Base-by-base conservation (phyloP, 2,888 invertebrate genomes). In the Chamaedrilus cognettii region DNA sequence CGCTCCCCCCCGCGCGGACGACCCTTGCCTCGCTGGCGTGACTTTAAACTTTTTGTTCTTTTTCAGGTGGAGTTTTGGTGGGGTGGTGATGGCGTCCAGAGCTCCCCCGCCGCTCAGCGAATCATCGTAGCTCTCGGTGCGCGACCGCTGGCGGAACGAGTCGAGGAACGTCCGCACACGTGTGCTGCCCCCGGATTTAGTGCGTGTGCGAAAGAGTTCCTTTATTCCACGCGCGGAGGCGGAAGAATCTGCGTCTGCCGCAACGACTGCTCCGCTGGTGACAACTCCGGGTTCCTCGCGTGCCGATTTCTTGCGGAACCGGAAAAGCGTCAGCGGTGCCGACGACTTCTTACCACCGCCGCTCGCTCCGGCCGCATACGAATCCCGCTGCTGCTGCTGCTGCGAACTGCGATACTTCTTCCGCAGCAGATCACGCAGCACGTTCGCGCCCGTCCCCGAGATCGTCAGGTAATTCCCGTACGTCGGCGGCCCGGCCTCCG, bases 391-490 rank as follows among this genome's bases (percentile, higher is more conserved):
- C 34, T 60, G 30, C 34, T 35, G 23, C 19, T 60, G 35, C 11
- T 35, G 60, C 26, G 26, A 33, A 34, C 28, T 35, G n/a, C 68
- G 64, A 35, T 68, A 64, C 30, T 65, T 64, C 23, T 35, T 58
- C 35, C 63, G 65, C 35, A 67, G 64, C 30, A 67, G 32, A 51
- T 68, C 68, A 7, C 57, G 51, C 5, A 68, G 64, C 28, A 60
- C 64, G 31, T 65, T 64, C 15, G 68, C 68, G 11, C 64, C 68
- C 2, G 68, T 68, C 23, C 68, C 68, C 7, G 64, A 64, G 30
- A 68, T 59, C 32, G 68, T 68, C 33, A 58, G 32, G 58, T 68
- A 68, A 55, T 68, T 68, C 15, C 68, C 68, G 32, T 64, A 68
- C 11, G 51, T 31, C n/a, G 62, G 42, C n/a, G n/a, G n/a, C n/a